A percentile compares a stretch with the other conserved stretches of the same genome.
Conservation (phyloP, 23 tunicate species). For the Phallusia fumigata region DNA sequence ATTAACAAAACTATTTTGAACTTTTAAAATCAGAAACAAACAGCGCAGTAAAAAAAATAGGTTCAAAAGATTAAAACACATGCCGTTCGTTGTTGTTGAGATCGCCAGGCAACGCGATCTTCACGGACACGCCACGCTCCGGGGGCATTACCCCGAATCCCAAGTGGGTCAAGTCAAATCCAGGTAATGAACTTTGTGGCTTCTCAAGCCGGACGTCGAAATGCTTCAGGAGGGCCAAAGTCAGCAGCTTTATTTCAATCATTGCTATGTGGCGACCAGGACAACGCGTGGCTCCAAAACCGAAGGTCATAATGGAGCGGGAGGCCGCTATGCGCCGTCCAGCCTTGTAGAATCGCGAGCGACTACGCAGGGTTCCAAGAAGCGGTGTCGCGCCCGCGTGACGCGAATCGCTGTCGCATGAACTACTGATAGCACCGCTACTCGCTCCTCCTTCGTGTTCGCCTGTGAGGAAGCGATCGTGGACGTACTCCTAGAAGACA, state of each 20-base stretch:
- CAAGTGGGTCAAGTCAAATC: slow-evolving; percentile 36
- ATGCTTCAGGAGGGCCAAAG: slow-evolving; percentile 13
- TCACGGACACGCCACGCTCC: slow-evolving; percentile 6
- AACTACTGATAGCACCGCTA: background rate
- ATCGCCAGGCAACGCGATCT: background rate
- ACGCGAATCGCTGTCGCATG: background rate
- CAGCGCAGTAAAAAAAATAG: background rate
- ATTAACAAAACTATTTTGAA: background rate
- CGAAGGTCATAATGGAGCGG: slow-evolving; percentile 31
- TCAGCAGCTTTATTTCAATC: slow-evolving; percentile 39
- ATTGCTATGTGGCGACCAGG: slow-evolving; percentile 49
- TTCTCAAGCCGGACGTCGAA: background rate
- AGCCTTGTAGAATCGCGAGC: slow-evolving; percentile 23
- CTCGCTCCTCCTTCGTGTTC: background rate
- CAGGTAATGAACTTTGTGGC: slow-evolving; percentile 1
- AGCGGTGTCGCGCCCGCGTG: background rate
- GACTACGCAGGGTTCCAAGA: background rate
- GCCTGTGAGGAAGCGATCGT: slow-evolving; percentile 11
- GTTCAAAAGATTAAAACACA: background rate
- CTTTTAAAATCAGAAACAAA: background rate
- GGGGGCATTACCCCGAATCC: slow-evolving; percentile 73
- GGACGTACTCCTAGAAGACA: slow-evolving; percentile 18
- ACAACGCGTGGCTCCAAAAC: slow-evolving; percentile 28
- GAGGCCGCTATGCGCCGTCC: slow-evolving; percentile 24
- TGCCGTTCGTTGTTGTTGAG: background rate